Evolutionary conservation across 2,113 vertebrate genomes (phyloP), one percentile per base, ranked within the genome.

Genomic region (Cheirogaleus medius): DNA sequence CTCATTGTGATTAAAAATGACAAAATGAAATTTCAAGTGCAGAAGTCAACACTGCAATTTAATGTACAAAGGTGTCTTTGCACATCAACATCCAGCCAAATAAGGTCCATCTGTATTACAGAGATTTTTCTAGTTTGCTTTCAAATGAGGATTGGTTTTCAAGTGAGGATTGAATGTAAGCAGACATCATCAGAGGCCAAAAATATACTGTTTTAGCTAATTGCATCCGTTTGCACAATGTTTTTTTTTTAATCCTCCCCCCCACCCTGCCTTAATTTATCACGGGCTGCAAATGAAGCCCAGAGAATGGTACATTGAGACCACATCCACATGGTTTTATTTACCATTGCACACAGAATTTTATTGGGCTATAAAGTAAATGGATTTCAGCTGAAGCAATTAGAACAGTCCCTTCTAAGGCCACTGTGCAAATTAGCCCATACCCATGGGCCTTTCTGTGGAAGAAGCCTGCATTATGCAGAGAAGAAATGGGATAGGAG

Each of bases 1-100:
- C 97, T 98, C 91, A 86, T 97, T 97, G 95, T 97, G 97, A 98
- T 98, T 98, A 98, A 98, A 98, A 98, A 97, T 96, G 97, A 97
- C 97, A 97, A 98, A 98, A 97, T 97, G 96, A 97, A 98, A 97
- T 97, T 97, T 97, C 92, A 91, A 98, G 95, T 92, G 78, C 94
- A 86, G 92, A 96, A 98, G 97, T 98, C 97, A 90, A 25, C 49
- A 97, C 83, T 68, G 86, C 29, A 63, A 96, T 96, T 95, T 92
- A 97, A 17, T 47, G 68, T 95, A n/a, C 34, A 97, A 97, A 97
- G 97, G 97, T 97, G 95, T 97, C 94, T 96, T 87, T 94, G 85
- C 78, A 39, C 87, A 37, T 92, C 97, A 69, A 89, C 42, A 81
- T 90, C n/a, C 84, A 90, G 96, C 54, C 71, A 97, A 97, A 85